A percentile compares a stretch with the other conserved stretches of the same genome.
phyloP scores from a whole-genome alignment of 2,113 vertebrate genomes.

The Sardina pilchardus region DNA sequence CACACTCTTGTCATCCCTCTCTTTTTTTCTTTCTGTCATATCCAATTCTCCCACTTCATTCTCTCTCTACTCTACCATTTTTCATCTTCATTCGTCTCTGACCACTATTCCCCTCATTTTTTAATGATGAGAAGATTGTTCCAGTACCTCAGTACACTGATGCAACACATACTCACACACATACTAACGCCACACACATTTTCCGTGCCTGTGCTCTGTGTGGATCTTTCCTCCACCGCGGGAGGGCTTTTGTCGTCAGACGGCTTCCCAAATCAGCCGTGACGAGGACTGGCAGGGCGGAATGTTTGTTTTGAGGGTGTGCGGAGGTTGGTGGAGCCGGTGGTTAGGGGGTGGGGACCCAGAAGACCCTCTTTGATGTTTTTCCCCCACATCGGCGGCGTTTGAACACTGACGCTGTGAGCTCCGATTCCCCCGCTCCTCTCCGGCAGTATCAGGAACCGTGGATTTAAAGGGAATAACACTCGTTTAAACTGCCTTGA shows the following conservation, averaged over 20 bases:
- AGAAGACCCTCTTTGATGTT: too few species aligned
- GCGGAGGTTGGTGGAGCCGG: background rate
- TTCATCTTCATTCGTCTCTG: background rate
- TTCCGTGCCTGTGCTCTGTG: background rate
- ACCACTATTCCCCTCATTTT: too few species aligned
- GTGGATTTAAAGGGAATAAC: background rate
- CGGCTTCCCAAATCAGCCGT: background rate
- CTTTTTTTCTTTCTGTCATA: background rate
- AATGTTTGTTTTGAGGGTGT: background rate
- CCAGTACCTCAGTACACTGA: too few species aligned
- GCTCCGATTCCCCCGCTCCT: background rate
- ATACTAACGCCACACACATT: background rate
- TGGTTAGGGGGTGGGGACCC: conserved; percentile 1
- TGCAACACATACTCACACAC: background rate
- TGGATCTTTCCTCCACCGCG: background rate
- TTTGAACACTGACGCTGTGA: too few species aligned
- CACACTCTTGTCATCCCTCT: conserved; percentile 16
- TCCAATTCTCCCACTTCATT: conserved; percentile 2
- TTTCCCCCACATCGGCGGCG: too few species aligned
- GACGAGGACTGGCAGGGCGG: background rate
- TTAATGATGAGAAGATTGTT: too few species aligned
- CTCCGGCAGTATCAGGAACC: background rate
- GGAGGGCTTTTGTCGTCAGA: background rate
- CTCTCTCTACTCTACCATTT: background rate
- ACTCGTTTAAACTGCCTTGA: background rate